Evolutionary conservation across 2,888 invertebrate genomes (phyloP).

Genomic region (Caenorhabditis sp.): DNA sequence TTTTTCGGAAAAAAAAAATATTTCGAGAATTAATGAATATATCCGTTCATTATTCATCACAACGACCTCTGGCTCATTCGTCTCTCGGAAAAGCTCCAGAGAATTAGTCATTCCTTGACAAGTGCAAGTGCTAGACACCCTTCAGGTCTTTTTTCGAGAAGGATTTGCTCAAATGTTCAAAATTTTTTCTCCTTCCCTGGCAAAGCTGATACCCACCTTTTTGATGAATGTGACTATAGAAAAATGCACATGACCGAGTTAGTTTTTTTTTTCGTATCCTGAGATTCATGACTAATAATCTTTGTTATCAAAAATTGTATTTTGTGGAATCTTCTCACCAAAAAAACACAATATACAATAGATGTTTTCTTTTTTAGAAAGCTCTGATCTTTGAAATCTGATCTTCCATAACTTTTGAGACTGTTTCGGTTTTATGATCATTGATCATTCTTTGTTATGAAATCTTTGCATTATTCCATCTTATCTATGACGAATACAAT

Average conservation of each 20-base stretch:
- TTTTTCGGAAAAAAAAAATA: too few relatives aligned
- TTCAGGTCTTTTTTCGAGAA: neutral
- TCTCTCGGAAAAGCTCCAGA: too few relatives aligned
- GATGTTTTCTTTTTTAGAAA: neutral
- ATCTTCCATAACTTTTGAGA: neutral
- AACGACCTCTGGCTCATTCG: too few relatives aligned
- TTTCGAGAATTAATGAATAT: too few relatives aligned
- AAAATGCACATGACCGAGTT: neutral
- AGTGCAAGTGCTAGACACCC: neutral
- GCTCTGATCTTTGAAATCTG: neutral
- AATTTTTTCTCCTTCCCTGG: too few relatives aligned
- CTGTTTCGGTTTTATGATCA: too few relatives aligned
- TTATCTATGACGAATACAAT: too few relatives aligned
- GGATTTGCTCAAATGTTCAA: neutral
- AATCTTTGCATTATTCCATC: too few relatives aligned
- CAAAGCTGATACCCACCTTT: too few relatives aligned
- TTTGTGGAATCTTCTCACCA: neutral
- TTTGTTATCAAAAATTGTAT: neutral
- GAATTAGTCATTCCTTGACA: slow-evolving; percentile 6
- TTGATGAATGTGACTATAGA: neutral
- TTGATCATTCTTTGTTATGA: too few relatives aligned
- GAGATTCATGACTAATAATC: neutral
- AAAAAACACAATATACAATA: neutral
- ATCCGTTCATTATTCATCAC: too few relatives aligned
- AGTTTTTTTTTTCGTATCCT: neutral